Conservation (phyloP, 2,797 vertebrate species). For the Pteropus rufus region DNA sequence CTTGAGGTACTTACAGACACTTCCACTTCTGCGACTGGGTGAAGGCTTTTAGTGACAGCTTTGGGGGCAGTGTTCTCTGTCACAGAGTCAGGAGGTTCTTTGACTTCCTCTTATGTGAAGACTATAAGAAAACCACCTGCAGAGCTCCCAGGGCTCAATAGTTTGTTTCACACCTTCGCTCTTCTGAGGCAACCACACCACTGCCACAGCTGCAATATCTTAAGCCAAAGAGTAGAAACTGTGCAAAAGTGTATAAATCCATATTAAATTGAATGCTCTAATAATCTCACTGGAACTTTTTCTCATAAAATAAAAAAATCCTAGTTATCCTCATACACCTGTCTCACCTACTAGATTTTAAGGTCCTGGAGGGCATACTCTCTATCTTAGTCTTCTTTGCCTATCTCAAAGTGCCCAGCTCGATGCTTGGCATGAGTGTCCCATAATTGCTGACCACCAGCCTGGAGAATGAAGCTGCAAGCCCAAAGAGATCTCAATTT, state of each 20-base stretch:
- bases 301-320: background rate
- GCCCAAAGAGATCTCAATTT: background rate
- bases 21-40: background rate
- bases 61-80: background rate
- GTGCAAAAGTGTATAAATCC: background rate
- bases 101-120: constrained; percentile 42
- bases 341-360: background rate
- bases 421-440: background rate
- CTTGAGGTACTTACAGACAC: background rate
- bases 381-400: background rate
- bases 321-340: background rate
- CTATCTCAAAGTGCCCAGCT: background rate
- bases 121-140: background rate
- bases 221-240: background rate
- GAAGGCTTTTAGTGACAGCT: background rate
- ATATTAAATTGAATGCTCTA: background rate
- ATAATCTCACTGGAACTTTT: background rate
- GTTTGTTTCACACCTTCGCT: background rate
- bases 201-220: background rate
- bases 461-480: background rate
- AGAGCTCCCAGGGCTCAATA: background rate
- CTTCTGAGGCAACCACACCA: background rate
- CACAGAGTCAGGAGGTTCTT: background rate
- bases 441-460: background rate
- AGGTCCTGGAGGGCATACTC: background rate